A percentile compares a stretch with the other conserved stretches of the same genome.
These are phyloP conservation scores for Phortica magna DNA, from an alignment of 2,888 invertebrate species.

Conservation along the genomic window DNA sequence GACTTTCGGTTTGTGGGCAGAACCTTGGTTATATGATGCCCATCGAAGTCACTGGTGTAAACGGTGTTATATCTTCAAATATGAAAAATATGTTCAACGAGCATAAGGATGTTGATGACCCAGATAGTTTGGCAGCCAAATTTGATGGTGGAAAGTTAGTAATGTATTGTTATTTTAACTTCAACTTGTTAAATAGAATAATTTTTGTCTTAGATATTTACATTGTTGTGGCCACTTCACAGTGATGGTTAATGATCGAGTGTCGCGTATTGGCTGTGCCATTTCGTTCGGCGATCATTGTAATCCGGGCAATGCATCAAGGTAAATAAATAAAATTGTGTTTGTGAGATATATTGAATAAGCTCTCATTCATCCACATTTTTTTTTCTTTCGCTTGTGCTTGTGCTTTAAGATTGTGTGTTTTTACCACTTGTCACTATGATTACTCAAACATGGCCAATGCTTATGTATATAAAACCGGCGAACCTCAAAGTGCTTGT, in stretches of 20 bases:
- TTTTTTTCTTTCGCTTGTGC: not conserved
- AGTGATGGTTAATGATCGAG: conserved; percentile 51
- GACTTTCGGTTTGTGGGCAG: conserved; percentile 54
- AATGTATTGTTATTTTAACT: not conserved
- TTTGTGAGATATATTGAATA: not conserved
- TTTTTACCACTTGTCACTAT: conserved; percentile 59
- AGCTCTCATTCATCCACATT: not conserved
- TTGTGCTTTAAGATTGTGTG: conserved; percentile 45
- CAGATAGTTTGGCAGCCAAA: conserved; percentile 25
- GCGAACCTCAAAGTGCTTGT: conserved; percentile 45
- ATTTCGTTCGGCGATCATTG: conserved; percentile 46
- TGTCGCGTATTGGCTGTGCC: conserved; percentile 60
- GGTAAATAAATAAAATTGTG: conserved; percentile 32
- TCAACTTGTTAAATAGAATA: not conserved
- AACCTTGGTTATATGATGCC: conserved; percentile 36
- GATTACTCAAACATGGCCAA: conserved; percentile 47
- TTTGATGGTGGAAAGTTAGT: too few species aligned
- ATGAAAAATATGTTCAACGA: conserved; percentile 47
- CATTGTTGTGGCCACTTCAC: conserved; percentile 45
- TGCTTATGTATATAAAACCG: conserved; percentile 45
- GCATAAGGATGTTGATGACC: not conserved
- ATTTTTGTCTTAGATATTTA: conserved; percentile 29
- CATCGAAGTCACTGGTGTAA: not conserved
- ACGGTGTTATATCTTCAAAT: not conserved
- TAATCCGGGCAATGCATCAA: not conserved